Evolutionary conservation across 2,888 invertebrate species (phyloP).

Genomic region (Drosophila suboccidentalis): DNA sequence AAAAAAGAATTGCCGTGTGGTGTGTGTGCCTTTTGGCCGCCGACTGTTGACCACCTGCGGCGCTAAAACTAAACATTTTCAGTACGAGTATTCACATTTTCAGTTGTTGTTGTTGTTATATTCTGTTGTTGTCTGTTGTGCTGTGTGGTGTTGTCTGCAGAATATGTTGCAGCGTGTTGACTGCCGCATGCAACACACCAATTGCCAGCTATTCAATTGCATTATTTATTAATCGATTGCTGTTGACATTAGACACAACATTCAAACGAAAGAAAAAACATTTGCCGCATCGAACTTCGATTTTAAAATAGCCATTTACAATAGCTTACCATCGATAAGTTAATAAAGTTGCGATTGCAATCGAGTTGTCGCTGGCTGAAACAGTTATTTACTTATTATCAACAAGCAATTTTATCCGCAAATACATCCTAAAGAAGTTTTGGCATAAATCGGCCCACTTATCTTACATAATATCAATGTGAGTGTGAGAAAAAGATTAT

Average conservation of each 20-base stretch:
- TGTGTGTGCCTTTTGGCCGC: conserved; percentile 37
- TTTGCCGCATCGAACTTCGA: conserved; percentile 7
- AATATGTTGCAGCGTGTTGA: conserved; percentile 55
- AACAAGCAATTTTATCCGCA: no score
- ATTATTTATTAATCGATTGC: conserved; percentile 74
- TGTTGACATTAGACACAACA: conserved; percentile 60
- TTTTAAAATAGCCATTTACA: conserved; percentile 5
- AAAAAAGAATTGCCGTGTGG: conserved; percentile 42
- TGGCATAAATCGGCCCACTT: no score
- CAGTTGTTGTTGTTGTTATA: conserved; percentile 9
- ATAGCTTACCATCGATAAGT: background rate
- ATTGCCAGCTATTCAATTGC: conserved; percentile 63
- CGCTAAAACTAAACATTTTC: conserved; percentile 70
- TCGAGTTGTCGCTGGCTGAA: no score
- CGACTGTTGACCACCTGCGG: conserved; percentile 72
- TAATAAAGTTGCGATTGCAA: background rate
- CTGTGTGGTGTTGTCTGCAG: conserved; percentile 22
- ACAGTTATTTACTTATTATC: no score
- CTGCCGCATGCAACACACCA: conserved; percentile 40
- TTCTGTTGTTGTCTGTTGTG: background rate
- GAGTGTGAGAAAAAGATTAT: background rate
- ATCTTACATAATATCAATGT: no score
- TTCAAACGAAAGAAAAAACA: conserved; percentile 15
- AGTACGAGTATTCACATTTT: conserved; percentile 24
- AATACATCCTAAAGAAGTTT: no score